phyloP scores from a whole-genome alignment of 2,113 vertebrate species.

The Saiga tatarica region DNA sequence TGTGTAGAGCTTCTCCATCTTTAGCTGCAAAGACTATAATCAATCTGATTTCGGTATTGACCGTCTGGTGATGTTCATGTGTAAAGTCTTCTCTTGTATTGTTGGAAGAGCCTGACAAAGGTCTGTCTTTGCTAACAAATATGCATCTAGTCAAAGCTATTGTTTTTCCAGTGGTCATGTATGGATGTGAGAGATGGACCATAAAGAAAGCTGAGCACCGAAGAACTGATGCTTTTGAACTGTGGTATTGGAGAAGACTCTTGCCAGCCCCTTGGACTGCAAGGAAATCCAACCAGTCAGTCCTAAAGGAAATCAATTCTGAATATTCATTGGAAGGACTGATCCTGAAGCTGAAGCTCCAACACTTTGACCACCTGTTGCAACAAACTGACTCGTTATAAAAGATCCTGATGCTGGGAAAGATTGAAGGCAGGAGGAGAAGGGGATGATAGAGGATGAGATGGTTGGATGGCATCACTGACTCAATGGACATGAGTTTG shows the following conservation, averaged over 20 bases:
- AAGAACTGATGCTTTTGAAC: neutral
- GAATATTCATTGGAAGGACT: neutral
- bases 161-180: neutral
- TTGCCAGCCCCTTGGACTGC: neutral
- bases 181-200: neutral
- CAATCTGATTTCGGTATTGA: neutral
- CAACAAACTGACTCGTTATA: neutral
- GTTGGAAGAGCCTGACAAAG: neutral
- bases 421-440: neutral
- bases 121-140: neutral
- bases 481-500: neutral
- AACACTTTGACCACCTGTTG: neutral
- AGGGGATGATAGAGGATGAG: too few species aligned
- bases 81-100: neutral
- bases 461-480: neutral
- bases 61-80: neutral
- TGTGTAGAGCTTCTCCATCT: neutral
- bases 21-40: neutral
- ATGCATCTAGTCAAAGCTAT: neutral
- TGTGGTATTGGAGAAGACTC: neutral
- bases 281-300: neutral
- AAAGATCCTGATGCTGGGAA: neutral
- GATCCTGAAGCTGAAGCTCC: neutral
- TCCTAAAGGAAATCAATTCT: neutral
- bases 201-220: rapidly evolving